These are phyloP conservation scores for Dendropsophus ebraccatus DNA, from an alignment of 2,113 vertebrate species.

Conservation along the genomic window DNA sequence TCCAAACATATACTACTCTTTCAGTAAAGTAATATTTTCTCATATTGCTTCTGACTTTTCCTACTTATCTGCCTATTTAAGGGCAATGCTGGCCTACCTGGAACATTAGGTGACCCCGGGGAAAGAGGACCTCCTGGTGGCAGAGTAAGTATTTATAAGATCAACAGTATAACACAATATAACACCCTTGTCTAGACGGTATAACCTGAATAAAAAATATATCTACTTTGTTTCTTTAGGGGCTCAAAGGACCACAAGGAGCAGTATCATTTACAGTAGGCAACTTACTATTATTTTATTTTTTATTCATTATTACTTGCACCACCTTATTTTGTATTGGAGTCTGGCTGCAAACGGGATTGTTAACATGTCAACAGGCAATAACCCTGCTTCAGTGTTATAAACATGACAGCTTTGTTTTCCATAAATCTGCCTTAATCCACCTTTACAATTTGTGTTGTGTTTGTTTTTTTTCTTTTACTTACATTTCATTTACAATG, in stretches of 20 bases:
- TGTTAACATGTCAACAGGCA: too few relatives aligned
- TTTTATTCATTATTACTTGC: not conserved
- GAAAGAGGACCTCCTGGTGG: conserved; percentile 76
- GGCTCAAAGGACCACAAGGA: conserved; percentile 76
- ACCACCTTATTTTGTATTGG: not conserved
- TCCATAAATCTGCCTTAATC: too few relatives aligned
- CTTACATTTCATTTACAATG: too few relatives aligned
- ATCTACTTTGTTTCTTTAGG: conserved; percentile 71
- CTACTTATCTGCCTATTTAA: conserved; percentile 68
- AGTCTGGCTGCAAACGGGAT: too few relatives aligned
- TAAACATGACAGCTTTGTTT: too few relatives aligned
- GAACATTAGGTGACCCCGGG: conserved; percentile 74
- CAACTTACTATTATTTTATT: conserved; percentile 50
- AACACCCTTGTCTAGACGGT: not conserved
- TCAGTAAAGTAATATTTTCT: too few relatives aligned
- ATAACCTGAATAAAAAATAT: not conserved
- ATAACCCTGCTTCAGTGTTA: too few relatives aligned
- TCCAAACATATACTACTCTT: too few relatives aligned
- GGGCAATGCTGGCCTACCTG: conserved; percentile 78
- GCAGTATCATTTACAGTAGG: conserved; percentile 72
- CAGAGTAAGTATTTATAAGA: conserved; percentile 68
- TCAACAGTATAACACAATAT: not conserved
- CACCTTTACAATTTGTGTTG: too few relatives aligned
- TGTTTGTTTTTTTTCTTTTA: too few relatives aligned
- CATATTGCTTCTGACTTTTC: too few relatives aligned